A percentile compares a stretch with the other conserved stretches of the same genome.
Conservation (phyloP, 2,797 vertebrate genomes). For the Alectoris magna region DNA sequence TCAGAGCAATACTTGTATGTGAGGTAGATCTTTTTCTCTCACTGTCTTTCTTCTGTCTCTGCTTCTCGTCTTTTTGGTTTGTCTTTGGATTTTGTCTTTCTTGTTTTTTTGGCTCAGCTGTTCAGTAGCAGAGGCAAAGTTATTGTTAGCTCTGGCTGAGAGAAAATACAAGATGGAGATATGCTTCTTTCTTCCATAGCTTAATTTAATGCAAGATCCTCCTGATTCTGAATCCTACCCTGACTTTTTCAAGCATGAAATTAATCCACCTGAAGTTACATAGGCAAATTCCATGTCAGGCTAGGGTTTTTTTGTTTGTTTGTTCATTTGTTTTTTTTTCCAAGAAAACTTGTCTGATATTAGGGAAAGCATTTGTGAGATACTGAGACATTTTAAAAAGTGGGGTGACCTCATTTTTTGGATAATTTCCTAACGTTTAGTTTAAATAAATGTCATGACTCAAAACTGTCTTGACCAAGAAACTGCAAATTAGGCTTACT, state of each 20-base stretch:
- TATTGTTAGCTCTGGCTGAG: constrained; percentile 30
- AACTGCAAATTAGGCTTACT: constrained; percentile 39
- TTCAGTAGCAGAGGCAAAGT: constrained; percentile 19
- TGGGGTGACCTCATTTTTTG: constrained; percentile 57
- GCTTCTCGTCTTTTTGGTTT: constrained; percentile 61
- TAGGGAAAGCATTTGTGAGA: constrained; percentile 24
- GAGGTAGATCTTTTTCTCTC: not conserved
- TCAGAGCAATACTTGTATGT: not conserved
- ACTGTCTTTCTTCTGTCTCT: constrained; percentile 51
- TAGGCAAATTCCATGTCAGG: not conserved
- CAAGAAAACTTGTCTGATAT: constrained; percentile 3
- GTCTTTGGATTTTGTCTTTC: constrained; percentile 52
- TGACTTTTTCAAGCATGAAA: constrained; percentile 25
- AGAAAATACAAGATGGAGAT: constrained; percentile 24
- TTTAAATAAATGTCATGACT: constrained; percentile 60
- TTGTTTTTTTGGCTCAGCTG: not conserved
- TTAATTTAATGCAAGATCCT: not conserved
- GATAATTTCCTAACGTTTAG: constrained; percentile 39
- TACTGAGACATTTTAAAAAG: constrained; percentile 10
- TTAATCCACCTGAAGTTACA: constrained; percentile 36
- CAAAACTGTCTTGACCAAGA: constrained; percentile 27
- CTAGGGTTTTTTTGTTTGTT: not conserved
- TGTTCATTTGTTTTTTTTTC: not conserved
- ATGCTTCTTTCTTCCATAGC: not conserved
- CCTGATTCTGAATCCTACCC: not conserved